Base-by-base conservation (phyloP, 1,140 invertebrate genomes). In the Drosophila pectinifera region DNA sequence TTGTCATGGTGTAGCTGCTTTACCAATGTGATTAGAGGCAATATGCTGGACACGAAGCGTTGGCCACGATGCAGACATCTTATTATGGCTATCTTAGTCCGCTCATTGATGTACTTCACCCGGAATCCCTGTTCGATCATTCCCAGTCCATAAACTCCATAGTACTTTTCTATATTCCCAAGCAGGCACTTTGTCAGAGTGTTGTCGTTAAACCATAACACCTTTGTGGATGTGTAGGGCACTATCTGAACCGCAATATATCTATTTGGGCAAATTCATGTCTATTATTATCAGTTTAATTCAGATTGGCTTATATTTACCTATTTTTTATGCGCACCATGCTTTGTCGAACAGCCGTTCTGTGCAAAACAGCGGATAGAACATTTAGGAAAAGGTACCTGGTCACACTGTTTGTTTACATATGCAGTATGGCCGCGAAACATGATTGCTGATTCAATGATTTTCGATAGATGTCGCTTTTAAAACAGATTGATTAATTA, bases 51-150 rank as follows among this genome's bases (percentile, higher is more conserved):
- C 6, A 96, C 93, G 91, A 96, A 94, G 84, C 93, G 94, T 77
- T 97, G 96, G 8, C 96, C 95, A 2, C 95, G 95, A 92, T 96
- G 96, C 72, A 95, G 92, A 26, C 93, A 93, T 82, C 95, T 93
- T 53, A 97, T 93, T 18, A 97, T 93, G 0, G 95, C 95, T 78
- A 96, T 95, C 93, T 94, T 94, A 4, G 96, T 96, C 42, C 94
- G 93, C 67, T 94, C 93, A 92, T 97, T 96, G 77, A 95, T 96
- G 93, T 96, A 97, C 93, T 96, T 96, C 28, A 95, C 95, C 92
- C 93, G 92, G 80, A 96, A 96, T 24, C 95, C 96, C 57, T 94
- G 93, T 92, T 93, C 94, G 34, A 95, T 93, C 14, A 95, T 92
- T 6, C 95, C 95, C 18, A 93, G 75, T 11, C 96, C 96, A 90